Base-by-base conservation (phyloP, 2,113 vertebrate species). In the Natator depressus region DNA sequence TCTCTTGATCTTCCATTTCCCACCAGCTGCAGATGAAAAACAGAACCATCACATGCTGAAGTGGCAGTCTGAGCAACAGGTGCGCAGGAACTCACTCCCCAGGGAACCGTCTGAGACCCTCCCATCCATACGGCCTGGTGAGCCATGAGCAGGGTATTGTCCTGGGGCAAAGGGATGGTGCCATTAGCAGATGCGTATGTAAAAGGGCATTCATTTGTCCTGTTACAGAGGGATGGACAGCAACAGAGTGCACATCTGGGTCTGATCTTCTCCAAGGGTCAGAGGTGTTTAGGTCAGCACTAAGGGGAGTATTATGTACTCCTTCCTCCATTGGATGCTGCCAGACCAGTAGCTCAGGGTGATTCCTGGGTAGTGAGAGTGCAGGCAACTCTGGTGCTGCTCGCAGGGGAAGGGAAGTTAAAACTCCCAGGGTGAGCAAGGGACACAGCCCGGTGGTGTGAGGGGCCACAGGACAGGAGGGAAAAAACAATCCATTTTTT, bases 31-130 rank as follows among this genome's bases (percentile, higher is more conserved):
- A 2, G 35, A 50, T 2, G 22, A 79, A 80, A 42, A 22, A 53
- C 72, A 0, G 1, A 0, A 1, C 24, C 38, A 25, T 24, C 1
- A 1, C 24, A 10, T 0, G 2, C 38, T 19, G 47, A 35, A 6
- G 14, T 2, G 49, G 82, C 62, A 27, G 10, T 20, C 75, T 9
- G 83, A 29, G n/a, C 62, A 27, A 35, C 8, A 0, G 2, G 75
- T 76, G 24, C n/a, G 5, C 0, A 1, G 51, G 50, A 20, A 9
- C 53, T 25, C 2, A 24, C 31, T 54, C 53, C 47, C 2, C 0
- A 35, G 16, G 49, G 31, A 29, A 3, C 53, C 5, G 31, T 46
- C 42, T 0, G 24, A 22, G 4, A 6, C 6, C 42, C 47, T 47
- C 11, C 24, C 38, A 46, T 31, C 83, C 20, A 12, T 6, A 46